Conservation (phyloP, 1,140 invertebrate species). For the Hylaeus anthracinus region DNA sequence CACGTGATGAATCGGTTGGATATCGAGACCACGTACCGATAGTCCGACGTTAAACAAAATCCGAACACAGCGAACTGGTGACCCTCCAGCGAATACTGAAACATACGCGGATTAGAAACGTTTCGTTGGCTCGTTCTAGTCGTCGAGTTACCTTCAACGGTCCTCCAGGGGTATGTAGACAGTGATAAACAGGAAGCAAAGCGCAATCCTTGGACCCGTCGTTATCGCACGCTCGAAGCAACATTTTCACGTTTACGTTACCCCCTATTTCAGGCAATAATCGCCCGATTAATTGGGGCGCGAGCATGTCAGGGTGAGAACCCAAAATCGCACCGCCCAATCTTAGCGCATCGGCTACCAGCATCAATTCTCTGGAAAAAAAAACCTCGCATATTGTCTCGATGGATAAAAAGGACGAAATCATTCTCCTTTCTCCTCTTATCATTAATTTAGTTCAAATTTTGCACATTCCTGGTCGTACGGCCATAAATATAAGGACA, state of each 20-base stretch:
- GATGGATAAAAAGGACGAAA: no score
- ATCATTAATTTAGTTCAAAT: no score
- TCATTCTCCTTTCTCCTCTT: no score
- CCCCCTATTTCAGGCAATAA: conserved; percentile 94
- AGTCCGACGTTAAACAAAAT: conserved; percentile 95
- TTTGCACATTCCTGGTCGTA: no score
- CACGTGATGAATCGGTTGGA: conserved; percentile 99
- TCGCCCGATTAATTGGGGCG: conserved; percentile 95
- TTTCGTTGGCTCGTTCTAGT: not conserved
- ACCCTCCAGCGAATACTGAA: conserved; percentile 96
- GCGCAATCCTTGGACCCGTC: conserved; percentile 94
- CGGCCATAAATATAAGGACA: no score
- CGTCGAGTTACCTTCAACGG: conserved; percentile 89
- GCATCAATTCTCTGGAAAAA: conserved; percentile 89
- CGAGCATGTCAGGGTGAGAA: conserved; percentile 97
- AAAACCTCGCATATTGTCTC: no score
- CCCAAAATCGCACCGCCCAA: conserved; percentile 94
- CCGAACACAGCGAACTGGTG: conserved; percentile 99
- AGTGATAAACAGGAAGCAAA: conserved; percentile 95
- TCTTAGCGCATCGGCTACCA: conserved; percentile 96
- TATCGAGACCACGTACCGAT: conserved; percentile 96
- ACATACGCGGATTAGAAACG: conserved; percentile 25
- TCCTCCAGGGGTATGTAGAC: conserved; percentile 97
- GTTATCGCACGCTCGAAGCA: conserved; percentile 94
- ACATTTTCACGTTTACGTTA: conserved; percentile 91